A percentile compares a stretch with the other conserved stretches of the same genome.
These are phyloP conservation scores for Lerista edwardsae DNA, from an alignment of 2,797 vertebrate genomes.

Conservation along the genomic window DNA sequence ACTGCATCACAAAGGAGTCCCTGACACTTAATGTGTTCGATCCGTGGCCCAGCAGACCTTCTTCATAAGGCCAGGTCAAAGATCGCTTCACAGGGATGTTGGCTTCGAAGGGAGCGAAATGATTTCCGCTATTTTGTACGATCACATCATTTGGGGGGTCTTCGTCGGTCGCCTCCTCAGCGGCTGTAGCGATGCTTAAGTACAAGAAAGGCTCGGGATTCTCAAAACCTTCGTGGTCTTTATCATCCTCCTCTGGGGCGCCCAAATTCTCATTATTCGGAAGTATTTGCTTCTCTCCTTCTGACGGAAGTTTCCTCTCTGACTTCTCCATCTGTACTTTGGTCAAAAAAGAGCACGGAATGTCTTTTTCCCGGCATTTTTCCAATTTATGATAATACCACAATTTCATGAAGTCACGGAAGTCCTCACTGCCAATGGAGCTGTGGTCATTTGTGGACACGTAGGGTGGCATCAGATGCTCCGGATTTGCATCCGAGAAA, in stretches of 20 bases:
- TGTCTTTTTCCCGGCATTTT: fast-evolving
- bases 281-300: not conserved
- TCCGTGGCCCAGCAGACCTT: not conserved
- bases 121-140: not conserved
- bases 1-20: slow-evolving; percentile 21
- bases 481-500: not conserved
- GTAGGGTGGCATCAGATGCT: not conserved
- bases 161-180: slow-evolving; percentile 17
- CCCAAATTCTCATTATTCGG: not conserved
- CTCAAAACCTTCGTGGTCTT: not conserved
- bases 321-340: not conserved
- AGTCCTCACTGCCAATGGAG: fast-evolving
- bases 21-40: not conserved
- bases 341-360: not conserved
- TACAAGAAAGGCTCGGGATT: slow-evolving; percentile 49
- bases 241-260: not conserved
- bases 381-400: not conserved
- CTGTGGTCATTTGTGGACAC: not conserved
- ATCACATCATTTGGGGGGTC: not conserved
- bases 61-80: slow-evolving; percentile 50
- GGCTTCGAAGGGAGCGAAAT: no score
- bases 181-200: slow-evolving; percentile 31
- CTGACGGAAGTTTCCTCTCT: not conserved
- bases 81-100: slow-evolving; percentile 28
- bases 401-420: not conserved